Evolutionary conservation across 2,888 invertebrate species (phyloP), one percentile per base, ranked within the genome.

Genomic region (Podotricha telesiphe): DNA sequence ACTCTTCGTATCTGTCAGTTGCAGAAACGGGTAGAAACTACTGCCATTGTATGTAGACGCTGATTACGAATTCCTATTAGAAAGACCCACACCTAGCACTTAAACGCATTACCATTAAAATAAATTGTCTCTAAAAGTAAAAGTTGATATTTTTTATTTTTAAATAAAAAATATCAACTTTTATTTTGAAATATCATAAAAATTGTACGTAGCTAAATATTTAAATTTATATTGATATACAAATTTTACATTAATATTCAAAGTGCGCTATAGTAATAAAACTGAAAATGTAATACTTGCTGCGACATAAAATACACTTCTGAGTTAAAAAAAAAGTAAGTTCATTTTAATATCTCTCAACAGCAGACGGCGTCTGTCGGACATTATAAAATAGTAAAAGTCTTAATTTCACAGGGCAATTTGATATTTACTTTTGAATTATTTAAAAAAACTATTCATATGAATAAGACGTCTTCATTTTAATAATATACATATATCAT

Each of bases 1-100:
- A 82, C 80, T 80, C 78, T 80, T 82, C 79, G 77, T 53, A 53
- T 34, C 70, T 67, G 40, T 63, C 63, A 59, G 37, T 40, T 34
- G 28, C 68, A 58, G 62, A 70, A 68, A 68, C 68, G 69, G 70
- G 67, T 69, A 48, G 70, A 69, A 69, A 70, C 67, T 68, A 15
- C 47, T 48, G 48, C 74, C 45, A 74, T 74, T 74, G 72, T 74
- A 51, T 66, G 65, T 67, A 51, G 59, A 64, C 51, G 65, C 63
- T 65, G 68, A 66, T 64, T 67, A 62, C 68, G 28, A 62, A 66
- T 66, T 62, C 47, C 17, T 62, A 68, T 45, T 68, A 53, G 51
- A 65, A 20, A 56, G 19, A 42, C 53, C 50, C 34, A 51, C 19
- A 50, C 22, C 48, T 15, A 34, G 17, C 19, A 62, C 19, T 62